Base-by-base conservation (phyloP, 64 coral and sea anemone species). In the Hydrozoanthus tunicans region DNA sequence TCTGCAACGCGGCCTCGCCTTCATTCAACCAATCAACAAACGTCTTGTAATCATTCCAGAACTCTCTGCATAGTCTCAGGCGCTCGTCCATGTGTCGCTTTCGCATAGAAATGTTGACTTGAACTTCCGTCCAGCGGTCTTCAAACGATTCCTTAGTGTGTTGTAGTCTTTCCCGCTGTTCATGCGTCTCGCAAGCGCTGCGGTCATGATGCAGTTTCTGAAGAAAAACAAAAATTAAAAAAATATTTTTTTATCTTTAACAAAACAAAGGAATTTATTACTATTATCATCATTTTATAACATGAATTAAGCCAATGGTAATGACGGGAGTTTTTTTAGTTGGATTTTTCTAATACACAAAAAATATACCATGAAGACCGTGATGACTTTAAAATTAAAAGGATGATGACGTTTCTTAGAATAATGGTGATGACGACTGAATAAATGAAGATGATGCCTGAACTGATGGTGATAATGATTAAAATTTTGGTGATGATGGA, bases 161-260 rank as follows among this genome's bases (percentile, higher is more conserved):
- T 11, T 93, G 91, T 3, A 99, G 90, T 12, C 43, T 90, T 64
- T 69, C 89, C 12, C 94, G 81, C 59, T 94, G 92, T 55, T 91
- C 90, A 32, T 96, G 89, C 1, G 94, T 93, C 12, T 92, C 82
- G 15, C 94, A 99, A 5, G 97, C 97, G 52, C 80, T 81, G 11
- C 93, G 91, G 80, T 95, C 92, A 9, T 81, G 94, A 61, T 95
- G 94, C 26, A 99, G 94, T 94, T 92, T 99, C 97, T 99, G 76
- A 15, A 26, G 77, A 64, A 52, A 26, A 59, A 8, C 14, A 68
- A 93, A 69, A 15, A 27, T 26, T 82, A 6, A 63, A 60, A 52
- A 24, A 54, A 15, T 59, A 3, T 15, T 12, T 77, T n/a, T 60
- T 14, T 10, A 13, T 2, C 32, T 43, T 43, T 43, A 43, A 43